These are phyloP conservation scores for Zootermopsis nevadensis DNA, from an alignment of 2,888 invertebrate genomes.

Conservation along the genomic window DNA sequence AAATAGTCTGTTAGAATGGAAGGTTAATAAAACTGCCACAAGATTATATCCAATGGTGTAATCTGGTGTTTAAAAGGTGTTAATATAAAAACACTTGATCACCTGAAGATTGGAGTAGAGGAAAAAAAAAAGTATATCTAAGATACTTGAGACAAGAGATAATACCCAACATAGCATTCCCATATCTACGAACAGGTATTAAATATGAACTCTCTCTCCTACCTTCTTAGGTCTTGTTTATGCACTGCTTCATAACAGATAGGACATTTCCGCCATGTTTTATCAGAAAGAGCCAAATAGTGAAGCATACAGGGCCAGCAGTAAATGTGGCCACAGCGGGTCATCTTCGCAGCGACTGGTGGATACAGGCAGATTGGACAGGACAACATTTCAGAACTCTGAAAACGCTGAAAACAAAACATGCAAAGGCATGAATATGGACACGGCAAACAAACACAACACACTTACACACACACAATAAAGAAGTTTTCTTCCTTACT, in stretches of 20 bases:
- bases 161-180: too few species aligned
- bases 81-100: too few species aligned
- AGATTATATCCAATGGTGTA: too few species aligned
- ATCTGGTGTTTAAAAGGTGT: too few species aligned
- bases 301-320: constrained; percentile 97
- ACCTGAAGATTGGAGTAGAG: too few species aligned
- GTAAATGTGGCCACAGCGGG: constrained; percentile 94
- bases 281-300: constrained; percentile 88
- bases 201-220: constrained; percentile 48
- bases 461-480: background rate
- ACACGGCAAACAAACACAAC: background rate
- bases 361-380: constrained; percentile 94
- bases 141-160: too few species aligned
- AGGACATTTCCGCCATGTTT: constrained; percentile 86
- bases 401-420: constrained; percentile 68
- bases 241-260: constrained; percentile 90
- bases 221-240: constrained; percentile 86
- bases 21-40: too few species aligned
- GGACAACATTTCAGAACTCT: constrained; percentile 74
- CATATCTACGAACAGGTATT: too few species aligned
- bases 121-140: too few species aligned
- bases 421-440: background rate
- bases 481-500: constrained; percentile 68
- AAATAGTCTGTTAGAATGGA: too few species aligned
- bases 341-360: constrained; percentile 90